These are phyloP conservation scores for Zonitis immaculata DNA, from an alignment of 2,888 invertebrate species.

Conservation along the genomic window DNA sequence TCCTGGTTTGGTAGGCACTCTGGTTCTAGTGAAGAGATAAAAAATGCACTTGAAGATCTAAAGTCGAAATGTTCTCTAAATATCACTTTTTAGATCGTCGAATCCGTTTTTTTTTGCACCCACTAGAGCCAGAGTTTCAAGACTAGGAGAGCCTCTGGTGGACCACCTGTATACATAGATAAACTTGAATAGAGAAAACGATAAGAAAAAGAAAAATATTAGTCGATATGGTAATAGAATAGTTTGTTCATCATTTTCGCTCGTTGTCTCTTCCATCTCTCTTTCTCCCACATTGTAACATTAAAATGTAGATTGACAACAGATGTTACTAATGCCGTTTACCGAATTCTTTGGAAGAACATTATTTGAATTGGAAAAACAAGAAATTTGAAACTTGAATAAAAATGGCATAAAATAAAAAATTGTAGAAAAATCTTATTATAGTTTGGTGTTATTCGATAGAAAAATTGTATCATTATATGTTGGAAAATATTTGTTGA, in stretches of 20 bases:
- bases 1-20: too few species aligned
- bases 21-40: too few species aligned
- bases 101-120: too few species aligned
- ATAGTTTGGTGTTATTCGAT: not conserved
- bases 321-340: slow-evolving; percentile 18
- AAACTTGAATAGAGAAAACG: not conserved
- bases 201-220: slow-evolving; percentile 24
- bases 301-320: not conserved
- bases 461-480: not conserved
- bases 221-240: slow-evolving; percentile 28
- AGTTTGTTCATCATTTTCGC: slow-evolving; percentile 18
- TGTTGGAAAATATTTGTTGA: not conserved
- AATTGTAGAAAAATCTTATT: too few species aligned
- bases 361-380: not conserved
- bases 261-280: slow-evolving; percentile 2
- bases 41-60: too few species aligned
- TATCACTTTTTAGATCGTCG: too few species aligned
- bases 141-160: too few species aligned
- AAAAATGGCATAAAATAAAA: too few species aligned
- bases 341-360: slow-evolving; percentile 11
- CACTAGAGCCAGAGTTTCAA: too few species aligned
- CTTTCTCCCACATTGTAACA: not conserved
- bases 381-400: not conserved
- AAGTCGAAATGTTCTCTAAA: too few species aligned
- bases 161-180: too few species aligned